Conservation (phyloP, 2,888 invertebrate species). For the Metellina segmentata region DNA sequence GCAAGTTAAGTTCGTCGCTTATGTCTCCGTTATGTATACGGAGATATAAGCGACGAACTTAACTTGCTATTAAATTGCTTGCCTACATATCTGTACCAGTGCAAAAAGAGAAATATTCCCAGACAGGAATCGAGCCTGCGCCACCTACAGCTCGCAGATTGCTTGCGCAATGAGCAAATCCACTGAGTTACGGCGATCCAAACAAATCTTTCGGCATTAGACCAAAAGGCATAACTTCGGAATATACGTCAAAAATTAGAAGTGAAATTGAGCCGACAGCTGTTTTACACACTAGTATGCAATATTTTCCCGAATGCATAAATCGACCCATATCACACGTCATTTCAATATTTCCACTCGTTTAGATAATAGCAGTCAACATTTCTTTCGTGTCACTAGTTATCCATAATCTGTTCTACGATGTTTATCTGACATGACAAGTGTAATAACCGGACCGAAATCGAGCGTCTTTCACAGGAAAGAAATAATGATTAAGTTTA, state of each 20-base stretch:
- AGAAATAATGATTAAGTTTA: slow-evolving; percentile 36
- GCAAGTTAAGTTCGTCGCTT: too few species aligned
- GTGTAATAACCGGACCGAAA: slow-evolving; percentile 15
- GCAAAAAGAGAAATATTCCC: too few species aligned
- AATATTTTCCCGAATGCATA: slow-evolving; percentile 19
- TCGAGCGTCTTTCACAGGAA: neutral
- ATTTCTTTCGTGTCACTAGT: slow-evolving; percentile 14
- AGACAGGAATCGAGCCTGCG: too few species aligned
- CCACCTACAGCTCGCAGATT: too few species aligned
- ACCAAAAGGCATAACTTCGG: neutral
- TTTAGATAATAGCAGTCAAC: slow-evolving; percentile 41
- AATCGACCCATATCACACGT: slow-evolving; percentile 21
- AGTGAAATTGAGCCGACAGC: neutral
- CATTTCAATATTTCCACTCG: slow-evolving; percentile 33
- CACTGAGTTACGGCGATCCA: too few species aligned
- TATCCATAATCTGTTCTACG: neutral
- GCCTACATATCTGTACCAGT: too few species aligned
- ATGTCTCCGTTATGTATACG: too few species aligned
- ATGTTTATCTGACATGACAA: slow-evolving; percentile 23
- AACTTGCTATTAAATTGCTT: too few species aligned
- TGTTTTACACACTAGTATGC: neutral
- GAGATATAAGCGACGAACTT: too few species aligned
- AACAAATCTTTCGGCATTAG: neutral
- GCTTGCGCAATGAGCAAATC: too few species aligned
- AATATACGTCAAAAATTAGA: neutral